Base-by-base conservation (phyloP, 1,140 invertebrate genomes). In the Diploscapter pachys region DNA sequence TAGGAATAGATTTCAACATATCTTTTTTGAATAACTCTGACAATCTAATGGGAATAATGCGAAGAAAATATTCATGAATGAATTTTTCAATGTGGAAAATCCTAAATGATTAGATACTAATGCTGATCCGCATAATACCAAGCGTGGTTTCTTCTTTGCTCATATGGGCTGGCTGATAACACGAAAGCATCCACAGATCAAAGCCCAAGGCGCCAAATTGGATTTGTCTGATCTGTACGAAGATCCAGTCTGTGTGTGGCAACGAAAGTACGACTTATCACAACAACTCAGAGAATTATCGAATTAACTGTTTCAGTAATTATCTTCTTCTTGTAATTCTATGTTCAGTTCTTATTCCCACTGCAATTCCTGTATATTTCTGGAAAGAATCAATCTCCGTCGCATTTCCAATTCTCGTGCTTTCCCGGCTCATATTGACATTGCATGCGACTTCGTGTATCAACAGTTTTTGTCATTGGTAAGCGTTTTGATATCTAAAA, bases 391-490 rank as follows among this genome's bases (percentile, higher is more conserved):
- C 89, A 0, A 90, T 90, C 82, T 80, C 83, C 5, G 92, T 92
- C 81, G 89, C 93, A 2, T 95, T 92, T 87, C 93, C 93, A 85
- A 89, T 96, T 2, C 89, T 91, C 9, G 90, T 91, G 3, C 86
- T 96, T 80, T 90, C 96, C 81, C 90, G 95, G 52, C 98, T 95
- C 86, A 89, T 90, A 8, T 90, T 92, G 80, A 92, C 91, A 6
- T 88, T 98, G 13, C 93, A 99, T 84, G 90, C 91, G 77, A 98
- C 95, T 3, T 98, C 95, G 95, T 88, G 94, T 56, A 95, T 98
- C 0, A 98, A 98, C 86, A 94, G 93, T 73, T 92, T 92, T 31
- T 95, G 95, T 2, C 95, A 98, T 87, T 73, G 50, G 53, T 71
- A 50, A 62, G 56, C 63, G 48, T 71, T n/a, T 5, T 31, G 8